These are phyloP conservation scores for Antechinus stuartii DNA, from an alignment of 2,113 vertebrate genomes.

Conservation along the genomic window DNA sequence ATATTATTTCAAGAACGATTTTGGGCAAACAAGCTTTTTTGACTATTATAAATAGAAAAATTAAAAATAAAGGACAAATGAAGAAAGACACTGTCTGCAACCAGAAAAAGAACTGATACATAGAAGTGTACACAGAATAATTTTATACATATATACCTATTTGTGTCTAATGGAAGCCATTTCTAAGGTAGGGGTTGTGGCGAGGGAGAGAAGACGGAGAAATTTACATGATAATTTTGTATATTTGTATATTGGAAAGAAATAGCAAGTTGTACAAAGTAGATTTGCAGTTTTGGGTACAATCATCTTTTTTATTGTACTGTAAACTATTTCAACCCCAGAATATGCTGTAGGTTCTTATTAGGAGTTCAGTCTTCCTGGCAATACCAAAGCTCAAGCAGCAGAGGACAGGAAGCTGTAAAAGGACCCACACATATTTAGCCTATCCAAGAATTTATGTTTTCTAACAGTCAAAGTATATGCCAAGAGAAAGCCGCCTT, in stretches of 20 bases:
- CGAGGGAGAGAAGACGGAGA: no score
- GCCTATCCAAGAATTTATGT: not conserved
- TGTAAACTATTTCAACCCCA: not conserved
- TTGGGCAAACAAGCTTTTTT: not conserved
- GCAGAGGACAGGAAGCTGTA: not conserved
- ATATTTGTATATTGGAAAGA: no score
- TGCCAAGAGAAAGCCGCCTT: not conserved
- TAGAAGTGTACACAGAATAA: no score
- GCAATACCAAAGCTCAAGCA: not conserved
- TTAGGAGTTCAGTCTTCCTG: not conserved
- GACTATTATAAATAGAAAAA: not conserved
- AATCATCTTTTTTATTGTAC: not conserved
- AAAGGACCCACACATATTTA: not conserved
- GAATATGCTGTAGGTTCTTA: not conserved
- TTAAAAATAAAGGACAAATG: not conserved
- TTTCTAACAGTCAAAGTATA: not conserved
- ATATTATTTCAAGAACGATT: not conserved
- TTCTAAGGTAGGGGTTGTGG: not conserved
- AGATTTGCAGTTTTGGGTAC: not conserved
- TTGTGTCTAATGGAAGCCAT: not conserved
- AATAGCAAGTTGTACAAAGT: not conserved
- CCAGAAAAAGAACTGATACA: not conserved
- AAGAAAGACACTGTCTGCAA: not conserved
- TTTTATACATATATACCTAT: not conserved
- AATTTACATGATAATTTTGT: not conserved